Base-by-base conservation (phyloP, 92 coral and sea anemone species). In the Actinostola sp. region DNA sequence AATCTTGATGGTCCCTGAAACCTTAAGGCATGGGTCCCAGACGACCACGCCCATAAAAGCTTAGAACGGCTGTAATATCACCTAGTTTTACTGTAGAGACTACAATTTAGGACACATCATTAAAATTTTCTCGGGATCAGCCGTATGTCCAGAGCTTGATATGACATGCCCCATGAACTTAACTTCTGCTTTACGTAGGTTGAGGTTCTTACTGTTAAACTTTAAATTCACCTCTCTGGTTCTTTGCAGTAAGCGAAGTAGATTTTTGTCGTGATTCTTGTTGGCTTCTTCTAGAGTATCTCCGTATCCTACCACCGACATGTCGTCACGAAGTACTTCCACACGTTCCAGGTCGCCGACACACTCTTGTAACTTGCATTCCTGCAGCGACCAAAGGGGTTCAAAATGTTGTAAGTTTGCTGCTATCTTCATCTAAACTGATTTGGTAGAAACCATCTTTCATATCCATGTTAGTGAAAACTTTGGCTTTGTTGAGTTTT, bases 141-240 rank as follows among this genome's bases (percentile, higher is more conserved):
- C n/a, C n/a, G n/a, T n/a, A n/a, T n/a, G n/a, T n/a, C n/a, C n/a
- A n/a, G n/a, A n/a, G n/a, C n/a, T n/a, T n/a, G n/a, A n/a, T n/a
- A n/a, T n/a, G n/a, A n/a, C n/a, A n/a, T n/a, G n/a, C n/a, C n/a
- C n/a, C n/a, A n/a, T n/a, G n/a, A n/a, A n/a, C n/a, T n/a, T n/a
- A n/a, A n/a, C n/a, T n/a, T n/a, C n/a, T n/a, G n/a, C n/a, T 49
- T n/a, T 82, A 53, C 77, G 55, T 35, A 75, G 73, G 55, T 65
- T 61, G 24, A 86, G 46, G 61, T 86, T 86, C 79, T 86, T 80
- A 60, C 73, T 85, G 86, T 80, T 85, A 27, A 85, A 65, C 65
- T 79, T 85, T 23, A 78, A 77, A 30, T 85, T 71, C 1, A 63
- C 55, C 6, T 85, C 17, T 9, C 72, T 52, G 24, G 82, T 77